Percentiles rank a stretch among this genome's conserved stretches.
phyloP scores from a whole-genome alignment of 35 echinoderm and acorn worm species.

The Ophiothrix spiculata region DNA sequence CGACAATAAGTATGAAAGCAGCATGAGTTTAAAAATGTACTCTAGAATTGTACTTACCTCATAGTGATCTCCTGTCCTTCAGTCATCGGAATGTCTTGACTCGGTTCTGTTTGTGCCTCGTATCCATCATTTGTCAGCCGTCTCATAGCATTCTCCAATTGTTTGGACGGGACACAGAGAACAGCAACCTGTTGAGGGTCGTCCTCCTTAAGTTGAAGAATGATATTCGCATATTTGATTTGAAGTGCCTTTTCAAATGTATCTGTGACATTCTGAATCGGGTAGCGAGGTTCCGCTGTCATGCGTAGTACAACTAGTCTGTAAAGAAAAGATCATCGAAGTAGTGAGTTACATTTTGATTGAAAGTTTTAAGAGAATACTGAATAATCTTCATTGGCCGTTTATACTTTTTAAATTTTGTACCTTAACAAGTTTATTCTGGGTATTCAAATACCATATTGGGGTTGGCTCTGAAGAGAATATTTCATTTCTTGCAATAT shows the following conservation, averaged over 20 bases:
- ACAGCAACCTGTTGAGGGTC: slow-evolving; percentile 73
- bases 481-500: too few species aligned
- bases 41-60: slow-evolving; percentile 58
- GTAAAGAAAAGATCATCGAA: slow-evolving; percentile 1
- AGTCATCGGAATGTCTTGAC: slow-evolving; percentile 76
- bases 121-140: slow-evolving; percentile 66
- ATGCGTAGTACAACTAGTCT: slow-evolving; percentile 77
- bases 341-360: neutral
- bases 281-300: slow-evolving; percentile 53
- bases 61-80: slow-evolving; percentile 88
- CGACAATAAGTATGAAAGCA: too few species aligned
- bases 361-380: neutral
- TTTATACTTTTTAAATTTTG: too few species aligned
- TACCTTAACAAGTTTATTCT: too few species aligned
- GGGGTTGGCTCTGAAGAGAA: too few species aligned
- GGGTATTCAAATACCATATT: too few species aligned
- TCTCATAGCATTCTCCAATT: slow-evolving; percentile 67
- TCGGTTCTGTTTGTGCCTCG: slow-evolving; percentile 73
- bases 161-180: slow-evolving; percentile 57
- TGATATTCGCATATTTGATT: slow-evolving; percentile 81
- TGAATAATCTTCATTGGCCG: neutral
- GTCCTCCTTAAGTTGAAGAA: slow-evolving; percentile 73
- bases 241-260: slow-evolving; percentile 85
- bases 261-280: too few species aligned
- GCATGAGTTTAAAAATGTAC: too few species aligned